Evolutionary conservation across 2,113 vertebrate species (phyloP), one percentile per base, ranked within the genome.

Genomic region (Polypterus senegalus): DNA sequence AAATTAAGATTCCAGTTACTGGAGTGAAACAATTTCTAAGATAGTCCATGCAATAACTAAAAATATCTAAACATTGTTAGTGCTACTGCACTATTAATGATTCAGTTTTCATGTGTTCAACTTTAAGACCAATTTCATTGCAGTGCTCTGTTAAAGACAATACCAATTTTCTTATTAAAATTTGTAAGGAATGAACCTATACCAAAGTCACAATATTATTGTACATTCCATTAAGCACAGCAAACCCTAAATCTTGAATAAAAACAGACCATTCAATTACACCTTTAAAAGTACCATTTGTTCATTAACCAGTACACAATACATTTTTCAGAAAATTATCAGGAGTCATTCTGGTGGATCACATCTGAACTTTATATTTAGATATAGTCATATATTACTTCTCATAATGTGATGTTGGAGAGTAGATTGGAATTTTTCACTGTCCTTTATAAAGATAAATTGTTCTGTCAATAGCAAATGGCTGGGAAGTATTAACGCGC

Each of bases 401-500:
- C 81, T 88, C 86, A 92, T 93, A 92, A 94, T 90, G 86, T 85
- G 85, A 89, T 92, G 87, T 86, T 85, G 84, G 85, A 80, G 86
- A 89, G 81, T 85, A 92, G 87, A 95, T 91, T 92, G 91, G 87
- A 91, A 89, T 91, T 91, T 89, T 89, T 92, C 85, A 88, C 86
- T 84, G 89, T 92, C 87, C 80, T 88, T 91, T 96, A 94, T 91
- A 88, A 94, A 93, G 93, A 97, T 77, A 86, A 88, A 97, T 94
- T 83, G 85, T 87, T 91, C 87, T 86, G 91, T 92, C 91, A 89
- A 93, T 92, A 94, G 83, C 79, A 85, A 83, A 83, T 86, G 86
- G 91, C 88, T 87, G 84, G 81, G 77, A 85, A 83, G 80, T 75
- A 82, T 87, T 92, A 90, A 86, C 85, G 82, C 76, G 72, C 84